These are phyloP conservation scores for Drosophila hawaiiensis DNA, from an alignment of 2,888 invertebrate species.

Conservation along the genomic window DNA sequence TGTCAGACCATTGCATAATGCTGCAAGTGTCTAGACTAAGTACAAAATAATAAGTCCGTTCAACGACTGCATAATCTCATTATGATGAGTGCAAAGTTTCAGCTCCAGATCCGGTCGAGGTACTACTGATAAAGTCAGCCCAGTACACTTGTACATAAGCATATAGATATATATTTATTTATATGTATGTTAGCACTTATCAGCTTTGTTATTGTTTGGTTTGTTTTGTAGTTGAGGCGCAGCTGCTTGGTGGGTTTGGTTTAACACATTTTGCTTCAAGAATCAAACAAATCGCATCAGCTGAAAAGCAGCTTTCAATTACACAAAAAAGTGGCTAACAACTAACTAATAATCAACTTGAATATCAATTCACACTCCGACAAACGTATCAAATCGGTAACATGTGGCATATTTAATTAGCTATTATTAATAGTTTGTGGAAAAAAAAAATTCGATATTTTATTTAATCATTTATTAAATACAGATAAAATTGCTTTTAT, in stretches of 20 bases:
- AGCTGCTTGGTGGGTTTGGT: not conserved
- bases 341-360: conserved; percentile 2
- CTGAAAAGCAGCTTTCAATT: not conserved
- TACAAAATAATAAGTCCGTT: conserved; percentile 10
- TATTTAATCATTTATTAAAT: conserved; percentile 7
- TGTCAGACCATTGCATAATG: conserved; percentile 53
- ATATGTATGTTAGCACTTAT: conserved; percentile 34
- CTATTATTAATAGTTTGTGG: not conserved
- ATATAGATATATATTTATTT: not conserved
- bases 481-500: not conserved
- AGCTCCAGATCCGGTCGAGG: conserved; percentile 12
- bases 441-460: not conserved
- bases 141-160: conserved; percentile 1
- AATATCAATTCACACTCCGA: not conserved
- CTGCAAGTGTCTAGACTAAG: conserved; percentile 31
- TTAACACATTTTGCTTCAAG: conserved; percentile 1
- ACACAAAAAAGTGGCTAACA: not conserved
- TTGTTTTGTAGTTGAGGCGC: not conserved
- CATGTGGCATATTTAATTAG: conserved; percentile 4
- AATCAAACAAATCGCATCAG: conserved; percentile 9
- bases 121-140: conserved; percentile 45
- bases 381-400: not conserved
- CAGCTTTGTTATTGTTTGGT: conserved; percentile 33
- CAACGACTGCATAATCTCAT: conserved; percentile 42
- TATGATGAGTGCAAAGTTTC: conserved; percentile 54